Evolutionary conservation across 2,797 vertebrate genomes (phyloP), one percentile per base, ranked within the genome.

Genomic region (Sebastes nivosus): DNA sequence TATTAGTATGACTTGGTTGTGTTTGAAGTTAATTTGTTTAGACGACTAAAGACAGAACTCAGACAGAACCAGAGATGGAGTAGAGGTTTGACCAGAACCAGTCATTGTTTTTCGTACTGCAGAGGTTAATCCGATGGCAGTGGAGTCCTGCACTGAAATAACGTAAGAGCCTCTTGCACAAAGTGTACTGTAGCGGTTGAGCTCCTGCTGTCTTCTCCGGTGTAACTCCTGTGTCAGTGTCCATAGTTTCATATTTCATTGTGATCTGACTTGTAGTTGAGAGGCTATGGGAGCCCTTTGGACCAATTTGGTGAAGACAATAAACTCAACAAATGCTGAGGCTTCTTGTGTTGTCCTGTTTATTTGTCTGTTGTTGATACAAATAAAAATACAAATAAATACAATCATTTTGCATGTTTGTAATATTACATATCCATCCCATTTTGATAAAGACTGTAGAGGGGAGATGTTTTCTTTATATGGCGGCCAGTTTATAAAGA

Each of bases 281-380:
- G 80, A 77, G 69, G 68, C 67, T 71, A 14, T 34, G 34, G 69
- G 55, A 81, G 64, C 59, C 77, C 34, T 83, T 83, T 88, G 92
- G 88, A 92, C 91, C 83, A 85, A 86, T 91, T 84, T 85, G 69
- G 75, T 87, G 81, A 73, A 87, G 76, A 87, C 46, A 93, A 93
- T 92, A 93, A 94, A 94, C 38, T 65, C 46, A 84, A 74, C 50
- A 67, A 67, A 72, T 84, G 55, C 66, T 84, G 65, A 75, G 13
- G 1, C 2, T 50, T 73, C 32, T 68, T 67, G 22, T 73, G 34
- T 59, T 25, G 13, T 77, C 8, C 54, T 58, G 29, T 65, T 67
- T 70, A 6, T 27, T 68, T 74, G 4, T 69, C 10, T 57, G 27
- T 24, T 64, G 25, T 72, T 10, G 20, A 32, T 50, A 32, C 7